These are phyloP conservation scores for Cephus sareptanus DNA, from an alignment of 2,888 invertebrate species.

Conservation along the genomic window DNA sequence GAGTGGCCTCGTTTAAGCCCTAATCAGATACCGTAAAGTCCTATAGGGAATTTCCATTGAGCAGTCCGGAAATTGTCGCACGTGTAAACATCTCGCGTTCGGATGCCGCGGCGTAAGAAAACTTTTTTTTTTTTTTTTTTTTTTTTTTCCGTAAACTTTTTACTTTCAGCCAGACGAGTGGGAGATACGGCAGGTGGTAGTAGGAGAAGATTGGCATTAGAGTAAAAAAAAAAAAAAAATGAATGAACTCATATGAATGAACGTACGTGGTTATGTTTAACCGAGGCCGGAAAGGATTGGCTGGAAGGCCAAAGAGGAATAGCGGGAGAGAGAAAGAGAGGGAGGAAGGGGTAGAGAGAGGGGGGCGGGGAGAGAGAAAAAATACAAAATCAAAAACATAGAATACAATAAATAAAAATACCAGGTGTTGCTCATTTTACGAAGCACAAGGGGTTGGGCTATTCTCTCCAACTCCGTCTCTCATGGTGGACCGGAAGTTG, in stretches of 20 bases:
- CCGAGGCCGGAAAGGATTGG: conserved; percentile 35
- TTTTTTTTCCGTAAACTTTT: background rate
- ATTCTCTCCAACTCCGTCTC: conserved; percentile 6
- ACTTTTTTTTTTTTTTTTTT: background rate
- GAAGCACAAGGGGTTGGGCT: conserved; percentile 27
- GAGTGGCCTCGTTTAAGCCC: background rate
- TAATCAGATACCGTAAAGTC: background rate
- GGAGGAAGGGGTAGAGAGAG: conserved; percentile 43
- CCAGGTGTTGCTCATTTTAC: conserved; percentile 32
- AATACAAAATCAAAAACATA: conserved; percentile 17
- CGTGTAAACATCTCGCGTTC: background rate
- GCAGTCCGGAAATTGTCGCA: background rate
- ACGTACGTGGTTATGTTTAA: conserved; percentile 27
- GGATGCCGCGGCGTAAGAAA: background rate
- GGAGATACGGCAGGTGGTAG: background rate
- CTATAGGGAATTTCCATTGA: background rate
- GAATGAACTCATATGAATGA: background rate
- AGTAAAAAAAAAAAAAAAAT: background rate
- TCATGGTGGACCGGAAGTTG: conserved; percentile 52
- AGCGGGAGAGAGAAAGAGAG: conserved; percentile 21
- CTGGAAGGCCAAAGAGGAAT: conserved; percentile 34
- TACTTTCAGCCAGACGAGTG: background rate
- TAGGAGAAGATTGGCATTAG: too few species aligned
- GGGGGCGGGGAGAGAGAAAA: conserved; percentile 38
- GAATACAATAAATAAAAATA: conserved; percentile 22